Percentiles rank a stretch among this genome's conserved stretches.
These are phyloP conservation scores for Cataglyphis cursor DNA, from an alignment of 2,888 invertebrate species.

Conservation along the genomic window DNA sequence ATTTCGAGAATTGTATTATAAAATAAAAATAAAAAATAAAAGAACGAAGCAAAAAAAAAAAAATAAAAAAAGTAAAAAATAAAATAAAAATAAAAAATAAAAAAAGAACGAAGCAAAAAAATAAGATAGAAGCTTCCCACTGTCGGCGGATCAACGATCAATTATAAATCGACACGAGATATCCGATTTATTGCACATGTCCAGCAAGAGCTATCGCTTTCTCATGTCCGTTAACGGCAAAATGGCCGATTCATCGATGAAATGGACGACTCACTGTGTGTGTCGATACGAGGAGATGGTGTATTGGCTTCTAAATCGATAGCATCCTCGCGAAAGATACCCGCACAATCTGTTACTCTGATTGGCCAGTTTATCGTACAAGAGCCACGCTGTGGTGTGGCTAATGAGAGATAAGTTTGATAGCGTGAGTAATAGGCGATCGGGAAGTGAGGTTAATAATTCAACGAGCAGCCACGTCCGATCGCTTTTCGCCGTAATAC, in stretches of 20 bases:
- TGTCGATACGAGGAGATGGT: slow-evolving; percentile 3
- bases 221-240: slow-evolving; percentile 30
- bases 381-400: slow-evolving; percentile 41
- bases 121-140: slow-evolving; percentile 5
- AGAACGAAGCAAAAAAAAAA: neutral
- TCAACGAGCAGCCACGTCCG: slow-evolving; percentile 44
- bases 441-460: slow-evolving; percentile 61
- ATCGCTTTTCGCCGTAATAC: slow-evolving; percentile 49
- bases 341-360: slow-evolving; percentile 53
- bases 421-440: slow-evolving; percentile 57
- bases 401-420: slow-evolving; percentile 71
- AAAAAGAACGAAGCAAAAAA: neutral
- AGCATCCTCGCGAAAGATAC: slow-evolving; percentile 14
- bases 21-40: neutral
- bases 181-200: slow-evolving; percentile 40
- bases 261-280: slow-evolving; percentile 10
- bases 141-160: slow-evolving; percentile 26
- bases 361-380: slow-evolving; percentile 62
- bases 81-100: too few relatives aligned
- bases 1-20: neutral
- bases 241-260: slow-evolving; percentile 14
- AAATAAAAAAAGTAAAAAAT: neutral
- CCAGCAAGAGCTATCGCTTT: slow-evolving; percentile 35
- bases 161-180: slow-evolving; percentile 46
- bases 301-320: slow-evolving; percentile 46